Base-by-base conservation (phyloP, 2,888 invertebrate genomes). In the Toxonevra muliebris region DNA sequence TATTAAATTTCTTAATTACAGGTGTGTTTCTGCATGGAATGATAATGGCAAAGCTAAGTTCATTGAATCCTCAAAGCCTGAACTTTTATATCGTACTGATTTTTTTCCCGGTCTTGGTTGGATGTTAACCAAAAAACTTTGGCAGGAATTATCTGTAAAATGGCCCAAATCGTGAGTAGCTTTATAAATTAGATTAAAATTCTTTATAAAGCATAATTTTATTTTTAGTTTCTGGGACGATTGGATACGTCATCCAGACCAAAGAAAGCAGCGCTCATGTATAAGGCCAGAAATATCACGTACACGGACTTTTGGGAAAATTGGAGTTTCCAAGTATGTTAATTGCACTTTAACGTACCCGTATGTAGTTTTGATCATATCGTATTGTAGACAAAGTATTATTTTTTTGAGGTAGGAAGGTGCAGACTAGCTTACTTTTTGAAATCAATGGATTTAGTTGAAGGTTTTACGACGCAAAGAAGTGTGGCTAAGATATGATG, bases 21-120 rank as follows among this genome's bases (percentile, higher is more conserved):
- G 88, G 89, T 99, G 99, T 81, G 93, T 99, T 73, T 98, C 98
- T 10, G 99, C 99, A 0, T 99, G 98, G 98, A 99, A 99, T 84
- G 99, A 99, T 86, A 99, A 99, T 84, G 99, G 99, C 20, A 98
- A 98, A 87, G 88, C 90, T 20, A 91, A 90, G 20, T 87, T 96
- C 71, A 93, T 97, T 57, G 92, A 96, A 76, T 85, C 88, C 41
- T 84, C 87, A 19, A 88, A 90, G 48, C 90, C 95, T 12, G 93
- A 95, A 65, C 86, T 96, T 62, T 87, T 99, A 48, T 96, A 98
- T 82, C 88, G 99, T 61, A 96, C 97, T 10, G 99, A 99, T 84
- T 99, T 99, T 87, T 99, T 99, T 86, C 98, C 99, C 1, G 97
- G 98, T 0, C 88, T 98, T 7, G 98, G 98, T 17, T 99, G 99